These are phyloP conservation scores for Ochropacha duplaris DNA, from an alignment of 2,888 invertebrate genomes.

Conservation along the genomic window DNA sequence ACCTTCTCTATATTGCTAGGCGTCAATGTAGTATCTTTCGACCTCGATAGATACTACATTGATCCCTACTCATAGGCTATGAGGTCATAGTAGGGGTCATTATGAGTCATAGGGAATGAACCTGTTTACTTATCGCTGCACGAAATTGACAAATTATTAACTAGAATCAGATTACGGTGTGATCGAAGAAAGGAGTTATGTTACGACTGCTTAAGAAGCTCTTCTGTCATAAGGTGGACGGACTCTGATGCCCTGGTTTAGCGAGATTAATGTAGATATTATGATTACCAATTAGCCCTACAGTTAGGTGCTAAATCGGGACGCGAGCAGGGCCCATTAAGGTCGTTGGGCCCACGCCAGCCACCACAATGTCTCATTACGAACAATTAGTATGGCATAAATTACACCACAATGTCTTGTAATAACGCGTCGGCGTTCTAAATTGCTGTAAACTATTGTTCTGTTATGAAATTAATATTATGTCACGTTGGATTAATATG, in stretches of 20 bases:
- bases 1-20: no score
- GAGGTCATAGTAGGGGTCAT: no score
- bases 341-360: conserved; percentile 56
- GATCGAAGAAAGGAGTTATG: no score
- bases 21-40: no score
- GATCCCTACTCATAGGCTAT: no score
- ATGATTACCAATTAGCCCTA: neutral
- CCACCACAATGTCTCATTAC: conserved; percentile 67
- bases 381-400: conserved; percentile 72
- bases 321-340: conserved; percentile 3
- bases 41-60: no score
- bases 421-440: conserved; percentile 40
- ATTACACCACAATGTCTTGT: conserved; percentile 56
- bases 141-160: no score
- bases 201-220: no score
- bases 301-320: neutral
- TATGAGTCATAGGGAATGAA: no score
- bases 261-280: neutral
- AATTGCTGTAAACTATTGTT: conserved; percentile 19
- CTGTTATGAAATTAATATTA: conserved; percentile 1
- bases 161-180: no score
- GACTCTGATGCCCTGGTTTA: neutral
- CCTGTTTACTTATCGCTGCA: no score
- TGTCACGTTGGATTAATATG: neutral
- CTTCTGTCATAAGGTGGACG: no score